Evolutionary conservation across 1,140 invertebrate species (phyloP).

Genomic region (Achatina immaculata): DNA sequence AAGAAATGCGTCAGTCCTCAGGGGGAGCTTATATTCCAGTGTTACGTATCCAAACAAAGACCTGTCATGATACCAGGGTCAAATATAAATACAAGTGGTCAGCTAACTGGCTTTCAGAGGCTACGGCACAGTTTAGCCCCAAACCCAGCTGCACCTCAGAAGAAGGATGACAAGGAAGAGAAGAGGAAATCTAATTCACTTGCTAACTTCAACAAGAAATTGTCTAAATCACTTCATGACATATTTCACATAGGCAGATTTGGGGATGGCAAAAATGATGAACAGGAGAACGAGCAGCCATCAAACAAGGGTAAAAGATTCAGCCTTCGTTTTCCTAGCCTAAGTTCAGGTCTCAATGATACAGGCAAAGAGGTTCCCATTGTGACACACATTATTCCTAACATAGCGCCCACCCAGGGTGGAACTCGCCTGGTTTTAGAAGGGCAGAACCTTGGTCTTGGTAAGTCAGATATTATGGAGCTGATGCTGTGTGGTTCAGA

Average conservation of each 20-base stretch:
- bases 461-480: constrained; percentile 63
- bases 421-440: constrained; percentile 60
- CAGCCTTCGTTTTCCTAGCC: constrained; percentile 47
- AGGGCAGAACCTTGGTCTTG: constrained; percentile 61
- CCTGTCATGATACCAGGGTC: constrained; percentile 39
- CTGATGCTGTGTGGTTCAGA: constrained; percentile 63
- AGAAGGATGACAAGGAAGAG: constrained; percentile 48
- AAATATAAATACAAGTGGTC: constrained; percentile 22
- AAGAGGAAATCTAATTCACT: constrained; percentile 47
- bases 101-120: constrained; percentile 51
- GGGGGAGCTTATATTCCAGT: constrained; percentile 65
- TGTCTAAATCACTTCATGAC: constrained; percentile 65
- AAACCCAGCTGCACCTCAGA: constrained; percentile 31
- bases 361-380: constrained; percentile 51
- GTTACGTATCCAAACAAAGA: constrained; percentile 61
- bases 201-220: constrained; percentile 62
- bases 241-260: constrained; percentile 54
- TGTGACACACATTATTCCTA: constrained; percentile 60
- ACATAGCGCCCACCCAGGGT: constrained; percentile 55
- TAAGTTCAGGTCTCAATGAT: constrained; percentile 51
- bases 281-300: constrained; percentile 35
- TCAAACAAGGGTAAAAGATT: constrained; percentile 26
- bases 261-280: constrained; percentile 45
- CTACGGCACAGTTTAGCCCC: constrained; percentile 49
- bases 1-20: constrained; percentile 64